A percentile compares a stretch with the other conserved stretches of the same genome.
Evolutionary conservation across 2,113 vertebrate genomes (phyloP).

Genomic region (Sander vitreus): DNA sequence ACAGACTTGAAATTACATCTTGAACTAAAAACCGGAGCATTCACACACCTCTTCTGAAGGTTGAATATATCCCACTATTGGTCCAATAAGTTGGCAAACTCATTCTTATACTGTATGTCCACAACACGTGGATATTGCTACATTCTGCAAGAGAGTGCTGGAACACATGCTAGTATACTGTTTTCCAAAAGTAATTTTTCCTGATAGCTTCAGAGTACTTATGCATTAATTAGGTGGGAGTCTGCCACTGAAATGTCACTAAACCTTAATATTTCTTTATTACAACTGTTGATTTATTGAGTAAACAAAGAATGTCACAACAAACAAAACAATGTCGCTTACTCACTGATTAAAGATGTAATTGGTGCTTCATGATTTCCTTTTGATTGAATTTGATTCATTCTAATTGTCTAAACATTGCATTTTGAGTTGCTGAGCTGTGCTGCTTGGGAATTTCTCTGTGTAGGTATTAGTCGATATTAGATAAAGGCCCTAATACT

Average conservation of each 20-base stretch:
- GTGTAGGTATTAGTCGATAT: neutral
- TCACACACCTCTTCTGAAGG: no score
- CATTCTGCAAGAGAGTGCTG: neutral
- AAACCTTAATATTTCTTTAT: neutral
- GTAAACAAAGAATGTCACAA: neutral
- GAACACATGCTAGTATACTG: neutral
- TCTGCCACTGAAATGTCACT: neutral
- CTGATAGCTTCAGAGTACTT: neutral
- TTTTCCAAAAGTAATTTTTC: neutral
- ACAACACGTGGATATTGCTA: neutral
- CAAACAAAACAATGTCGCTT: no score
- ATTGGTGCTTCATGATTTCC: constrained; percentile 24
- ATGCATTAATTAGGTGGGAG: constrained; percentile 1
- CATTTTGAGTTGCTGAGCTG: neutral
- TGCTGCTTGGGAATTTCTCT: neutral
- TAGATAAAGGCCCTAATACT: neutral
- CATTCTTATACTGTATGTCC: neutral
- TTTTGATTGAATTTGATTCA: constrained; percentile 22
- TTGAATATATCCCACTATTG: neutral
- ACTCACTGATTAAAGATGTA: neutral
- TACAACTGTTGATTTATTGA: neutral
- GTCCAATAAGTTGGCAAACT: neutral
- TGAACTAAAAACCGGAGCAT: no score
- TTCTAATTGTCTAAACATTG: constrained; percentile 3
- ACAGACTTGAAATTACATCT: neutral